Base-by-base conservation (phyloP, 2,797 vertebrate genomes). In the Tokudaia muenninki region DNA sequence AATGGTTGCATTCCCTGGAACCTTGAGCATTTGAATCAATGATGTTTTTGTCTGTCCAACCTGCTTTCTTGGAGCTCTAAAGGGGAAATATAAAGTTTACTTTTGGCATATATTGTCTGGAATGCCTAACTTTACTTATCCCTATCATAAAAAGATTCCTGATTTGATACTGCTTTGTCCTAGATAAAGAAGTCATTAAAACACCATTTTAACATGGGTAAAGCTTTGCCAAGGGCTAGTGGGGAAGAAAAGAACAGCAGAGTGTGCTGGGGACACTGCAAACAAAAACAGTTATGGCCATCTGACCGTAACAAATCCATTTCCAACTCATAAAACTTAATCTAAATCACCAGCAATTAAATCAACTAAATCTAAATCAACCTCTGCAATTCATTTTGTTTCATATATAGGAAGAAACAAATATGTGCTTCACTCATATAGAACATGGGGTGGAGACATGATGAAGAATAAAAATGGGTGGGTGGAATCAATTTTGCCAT, bases 201-300 rank as follows among this genome's bases (percentile, higher is more conserved):
- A 67, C 14, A 79, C 3, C 70, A 52, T 83, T 96, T 77, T 91
- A 67, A 90, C 82, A 93, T 31, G 21, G 65, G 6, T 67, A 94
- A 89, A 87, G 31, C 0, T 16, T 50, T 86, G 19, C 65, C 72
- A 91, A 74, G 1, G 63, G 84, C 94, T 81, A 31, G 72, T 41
- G 77, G 4, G 12, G 19, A 52, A 37, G 11, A 19, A 80, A 79
- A 44, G 67, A 63, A 22, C 7, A 34, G 6, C 37, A 55, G 52
- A 82, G 10, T n/a, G 2, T 61, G 81, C 65, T 84, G 74, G 17
- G 74, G 41, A 72, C 26, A 95, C 13, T 77, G 3, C 57, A 17
- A 88, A 29, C 9, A 87, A 75, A 72, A 37, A 41, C 17, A 2
- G 55, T 78, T 75, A 74, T 22, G 8, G 74, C 34, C 41, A 31